phyloP scores from a whole-genome alignment of 2,797 vertebrate species.

The Denticeps clupeoides region DNA sequence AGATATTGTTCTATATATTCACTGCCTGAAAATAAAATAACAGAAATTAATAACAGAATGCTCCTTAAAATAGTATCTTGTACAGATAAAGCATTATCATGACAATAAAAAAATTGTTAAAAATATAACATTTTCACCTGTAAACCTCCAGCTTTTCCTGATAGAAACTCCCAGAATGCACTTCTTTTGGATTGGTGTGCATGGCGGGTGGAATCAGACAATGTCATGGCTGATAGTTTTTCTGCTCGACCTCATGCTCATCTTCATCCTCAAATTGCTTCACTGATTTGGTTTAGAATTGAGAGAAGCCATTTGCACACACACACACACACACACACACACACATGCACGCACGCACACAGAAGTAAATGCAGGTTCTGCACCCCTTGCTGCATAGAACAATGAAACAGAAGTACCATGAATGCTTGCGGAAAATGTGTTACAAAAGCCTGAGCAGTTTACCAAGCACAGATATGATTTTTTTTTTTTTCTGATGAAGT shows the following conservation, averaged over 20 bases:
- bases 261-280: conserved; percentile 1
- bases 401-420: conserved; percentile 1
- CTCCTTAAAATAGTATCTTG: no score
- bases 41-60: no score
- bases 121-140: neutral
- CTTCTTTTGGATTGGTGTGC: neutral
- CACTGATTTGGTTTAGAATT: neutral
- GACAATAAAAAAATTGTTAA: no score
- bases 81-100: no score
- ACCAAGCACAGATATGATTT: no score
- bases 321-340: neutral
- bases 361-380: neutral
- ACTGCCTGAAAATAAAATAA: no score
- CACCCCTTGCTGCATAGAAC: neutral
- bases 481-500: no score
- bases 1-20: no score
- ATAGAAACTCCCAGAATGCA: neutral
- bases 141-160: neutral
- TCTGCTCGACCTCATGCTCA: neutral
- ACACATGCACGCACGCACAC: conserved; percentile 1
- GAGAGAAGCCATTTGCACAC: neutral
- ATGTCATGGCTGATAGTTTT: neutral
- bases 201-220: neutral
- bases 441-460: no score
- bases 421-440: conserved; percentile 2